Conservation (phyloP, 2,797 vertebrate species). For the Astyanax mexicanus region DNA sequence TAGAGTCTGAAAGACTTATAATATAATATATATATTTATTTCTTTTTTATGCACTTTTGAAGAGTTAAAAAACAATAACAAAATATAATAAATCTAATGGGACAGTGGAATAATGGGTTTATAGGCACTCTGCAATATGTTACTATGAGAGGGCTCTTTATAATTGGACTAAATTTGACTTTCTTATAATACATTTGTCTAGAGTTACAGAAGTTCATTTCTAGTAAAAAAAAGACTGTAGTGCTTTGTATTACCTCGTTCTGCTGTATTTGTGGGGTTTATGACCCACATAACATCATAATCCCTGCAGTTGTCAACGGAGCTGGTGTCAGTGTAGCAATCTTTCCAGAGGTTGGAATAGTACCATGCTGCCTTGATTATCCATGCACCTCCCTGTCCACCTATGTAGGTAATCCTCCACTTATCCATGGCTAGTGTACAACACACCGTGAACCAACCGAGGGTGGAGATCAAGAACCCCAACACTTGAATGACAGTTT, state of each 20-base stretch:
- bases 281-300: constrained; percentile 76
- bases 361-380: constrained; percentile 80
- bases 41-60: too few relatives aligned
- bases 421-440: constrained; percentile 78
- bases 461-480: constrained; percentile 76
- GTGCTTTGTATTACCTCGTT: constrained; percentile 8
- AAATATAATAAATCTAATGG: too few relatives aligned
- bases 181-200: too few relatives aligned
- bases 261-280: constrained; percentile 28
- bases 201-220: too few relatives aligned
- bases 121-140: too few relatives aligned
- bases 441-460: constrained; percentile 79
- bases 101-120: too few relatives aligned
- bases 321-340: constrained; percentile 75
- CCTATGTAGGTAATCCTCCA: constrained; percentile 76
- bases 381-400: constrained; percentile 77
- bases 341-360: constrained; percentile 83
- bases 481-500: constrained; percentile 74
- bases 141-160: too few relatives aligned
- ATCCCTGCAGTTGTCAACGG: constrained; percentile 75
- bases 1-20: too few relatives aligned
- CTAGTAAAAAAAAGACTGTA: too few relatives aligned
- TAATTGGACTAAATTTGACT: too few relatives aligned
- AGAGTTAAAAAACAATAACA: too few relatives aligned
- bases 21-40: too few relatives aligned